These are phyloP conservation scores for Gibbula magus DNA, from an alignment of 2,888 invertebrate genomes.

Conservation along the genomic window DNA sequence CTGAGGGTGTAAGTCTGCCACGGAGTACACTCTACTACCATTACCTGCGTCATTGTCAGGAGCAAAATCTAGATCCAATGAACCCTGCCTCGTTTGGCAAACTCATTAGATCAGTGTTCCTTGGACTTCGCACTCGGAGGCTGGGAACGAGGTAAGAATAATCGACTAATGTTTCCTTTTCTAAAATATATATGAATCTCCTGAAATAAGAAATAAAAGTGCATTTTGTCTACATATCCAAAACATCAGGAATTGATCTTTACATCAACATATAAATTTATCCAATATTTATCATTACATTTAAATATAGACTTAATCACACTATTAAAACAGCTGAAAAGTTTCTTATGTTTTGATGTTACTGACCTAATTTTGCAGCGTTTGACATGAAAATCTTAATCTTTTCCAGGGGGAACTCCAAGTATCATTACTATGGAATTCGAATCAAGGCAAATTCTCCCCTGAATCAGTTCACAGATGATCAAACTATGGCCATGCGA, in stretches of 20 bases:
- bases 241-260: not conserved
- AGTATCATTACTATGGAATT: slow-evolving; percentile 99
- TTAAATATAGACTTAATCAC: too few relatives aligned
- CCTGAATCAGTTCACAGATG: slow-evolving; percentile 77
- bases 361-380: not conserved
- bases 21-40: slow-evolving; percentile 97
- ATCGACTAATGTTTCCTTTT: not conserved
- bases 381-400: not conserved
- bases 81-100: slow-evolving; percentile 99
- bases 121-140: slow-evolving; percentile 93
- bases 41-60: slow-evolving; percentile 92
- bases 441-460: slow-evolving; percentile 92
- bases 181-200: not conserved
- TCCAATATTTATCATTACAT: too few relatives aligned
- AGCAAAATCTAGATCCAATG: slow-evolving; percentile 95
- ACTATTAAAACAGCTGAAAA: not conserved
- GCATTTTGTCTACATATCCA: not conserved
- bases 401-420: slow-evolving; percentile 90
- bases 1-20: slow-evolving; percentile 93
- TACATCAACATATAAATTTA: not conserved
- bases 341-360: not conserved
- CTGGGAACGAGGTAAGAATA: slow-evolving; percentile 88
- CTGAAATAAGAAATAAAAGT: not conserved
- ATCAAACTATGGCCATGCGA: slow-evolving; percentile 75
- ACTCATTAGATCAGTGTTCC: slow-evolving; percentile 97